phyloP scores from a whole-genome alignment of 2,113 vertebrate species.

The Phasianus colchicus region DNA sequence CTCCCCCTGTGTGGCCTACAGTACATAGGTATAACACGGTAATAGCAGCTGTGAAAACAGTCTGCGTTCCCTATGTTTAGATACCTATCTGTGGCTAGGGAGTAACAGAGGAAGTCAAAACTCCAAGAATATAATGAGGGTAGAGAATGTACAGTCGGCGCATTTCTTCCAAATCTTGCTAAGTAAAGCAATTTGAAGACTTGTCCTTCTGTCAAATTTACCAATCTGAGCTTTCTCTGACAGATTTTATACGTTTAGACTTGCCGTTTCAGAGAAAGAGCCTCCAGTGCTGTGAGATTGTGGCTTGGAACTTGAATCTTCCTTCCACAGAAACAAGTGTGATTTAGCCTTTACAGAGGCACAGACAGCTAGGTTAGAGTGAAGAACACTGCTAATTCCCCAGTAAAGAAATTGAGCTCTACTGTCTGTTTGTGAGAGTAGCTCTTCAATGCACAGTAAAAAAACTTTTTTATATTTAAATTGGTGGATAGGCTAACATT shows the following conservation, averaged over 20 bases:
- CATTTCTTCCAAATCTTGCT: slow-evolving; percentile 42
- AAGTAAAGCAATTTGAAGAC: slow-evolving; percentile 43
- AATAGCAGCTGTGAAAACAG: slow-evolving; percentile 80
- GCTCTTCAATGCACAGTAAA: background rate
- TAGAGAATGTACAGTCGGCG: slow-evolving; percentile 20
- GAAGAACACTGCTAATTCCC: background rate
- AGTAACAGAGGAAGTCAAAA: slow-evolving; percentile 67
- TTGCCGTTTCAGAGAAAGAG: background rate
- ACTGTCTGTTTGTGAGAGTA: background rate
- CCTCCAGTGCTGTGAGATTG: background rate
- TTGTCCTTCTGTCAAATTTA: slow-evolving; percentile 37
- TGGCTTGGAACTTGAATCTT: background rate
- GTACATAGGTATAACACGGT: slow-evolving; percentile 58
- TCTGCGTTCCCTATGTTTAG: slow-evolving; percentile 71
- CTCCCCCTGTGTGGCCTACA: slow-evolving; percentile 75
- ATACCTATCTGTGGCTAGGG: slow-evolving; percentile 74
- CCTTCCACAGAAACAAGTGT: background rate
- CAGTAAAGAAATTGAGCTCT: background rate
- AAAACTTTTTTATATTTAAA: background rate
- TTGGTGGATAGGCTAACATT: background rate
- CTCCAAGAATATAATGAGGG: slow-evolving; percentile 40
- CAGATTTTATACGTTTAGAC: background rate
- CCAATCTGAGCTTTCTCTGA: slow-evolving; percentile 8
- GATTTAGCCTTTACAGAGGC: background rate
- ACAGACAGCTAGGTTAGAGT: background rate